Base-by-base conservation (phyloP, 1,140 invertebrate species). In the Bicyclus anynana region DNA sequence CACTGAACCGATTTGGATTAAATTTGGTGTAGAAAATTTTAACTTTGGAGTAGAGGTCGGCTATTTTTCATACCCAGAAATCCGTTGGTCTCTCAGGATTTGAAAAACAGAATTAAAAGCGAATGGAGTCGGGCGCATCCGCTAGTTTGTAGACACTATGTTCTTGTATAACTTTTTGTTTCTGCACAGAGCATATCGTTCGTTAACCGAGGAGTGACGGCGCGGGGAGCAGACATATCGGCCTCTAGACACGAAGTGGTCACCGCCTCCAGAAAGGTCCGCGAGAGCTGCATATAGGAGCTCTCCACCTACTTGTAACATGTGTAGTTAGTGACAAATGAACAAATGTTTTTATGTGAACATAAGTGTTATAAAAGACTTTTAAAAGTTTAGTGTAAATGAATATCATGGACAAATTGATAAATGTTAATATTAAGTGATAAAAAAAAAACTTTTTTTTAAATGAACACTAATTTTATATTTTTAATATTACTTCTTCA, bases 261-360 rank as follows among this genome's bases (percentile, higher is more conserved):
- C 54, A 94, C 94, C 56, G 92, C 93, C 38, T 93, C 94, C 27
- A 93, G 94, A 86, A 91, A 92, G 77, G 94, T 95, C 87, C 93
- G 94, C 75, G 94, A 95, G 87, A 95, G 94, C 90, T 95, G 94
- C 92, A 95, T 95, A 91, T 95, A 94, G 44, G 21, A 50, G 12
- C 35, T 21, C 20, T 47, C 18, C 5, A 47, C 44, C 44, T 26
- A 47, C 40, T 4, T 44, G 29, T 33, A 33, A 33, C 2, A 2
- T 23, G n/a, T 33, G 29, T 33, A 33, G 29, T 3, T 33, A 33
- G 29, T 33, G 29, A 33, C 2, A 23, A 33, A 33, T 33, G 29
- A 12, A 33, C 29, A 33, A 33, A 3, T 7, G 7, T 33, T 33
- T 33, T 12, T 10, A 33, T 33, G 29, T 33, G 29, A 33, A 4